Percentiles rank a stretch among this genome's conserved stretches.
Conservation (phyloP, 2,797 vertebrate genomes). For the Sebastes ruberrimus region DNA sequence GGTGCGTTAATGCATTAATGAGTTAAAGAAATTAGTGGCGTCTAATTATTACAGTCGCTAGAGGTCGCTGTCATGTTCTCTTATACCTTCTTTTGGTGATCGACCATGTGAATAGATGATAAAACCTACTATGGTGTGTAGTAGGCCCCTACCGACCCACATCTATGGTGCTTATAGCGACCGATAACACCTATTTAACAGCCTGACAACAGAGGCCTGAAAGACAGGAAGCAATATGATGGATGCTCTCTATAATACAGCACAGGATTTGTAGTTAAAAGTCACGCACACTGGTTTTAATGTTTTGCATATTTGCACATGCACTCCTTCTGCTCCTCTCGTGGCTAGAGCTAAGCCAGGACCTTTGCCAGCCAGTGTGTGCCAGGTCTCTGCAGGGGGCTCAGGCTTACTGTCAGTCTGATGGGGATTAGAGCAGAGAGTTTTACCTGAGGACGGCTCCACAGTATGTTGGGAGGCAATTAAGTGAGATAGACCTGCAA, state of each 20-base stretch:
- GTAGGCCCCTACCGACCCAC: too few species aligned
- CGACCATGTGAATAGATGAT: too few species aligned
- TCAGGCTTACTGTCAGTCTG: conserved; percentile 50
- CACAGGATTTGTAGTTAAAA: background rate
- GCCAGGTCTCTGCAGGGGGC: conserved; percentile 60
- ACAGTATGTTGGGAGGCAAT: conserved; percentile 30
- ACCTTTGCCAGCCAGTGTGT: conserved; percentile 9
- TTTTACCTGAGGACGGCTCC: conserved; percentile 44
- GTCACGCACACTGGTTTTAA: background rate
- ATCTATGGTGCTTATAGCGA: too few species aligned
- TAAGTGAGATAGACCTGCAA: conserved; percentile 28
- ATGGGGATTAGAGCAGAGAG: conserved; percentile 51
- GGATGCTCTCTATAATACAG: background rate
- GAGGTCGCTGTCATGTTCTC: too few species aligned
- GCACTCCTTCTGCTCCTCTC: conserved; percentile 3
- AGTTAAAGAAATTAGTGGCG: too few species aligned
- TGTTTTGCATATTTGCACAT: background rate
- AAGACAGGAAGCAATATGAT: background rate
- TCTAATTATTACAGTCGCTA: rapidly evolving
- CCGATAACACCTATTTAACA: rapidly evolving
- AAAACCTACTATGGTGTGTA: too few species aligned
- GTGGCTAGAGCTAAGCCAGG: conserved; percentile 32
- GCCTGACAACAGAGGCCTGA: background rate
- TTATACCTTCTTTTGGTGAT: too few species aligned
- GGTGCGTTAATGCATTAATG: too few species aligned